Evolutionary conservation across 2,797 vertebrate species (phyloP).

Genomic region (Arnoldichthys spilopterus): DNA sequence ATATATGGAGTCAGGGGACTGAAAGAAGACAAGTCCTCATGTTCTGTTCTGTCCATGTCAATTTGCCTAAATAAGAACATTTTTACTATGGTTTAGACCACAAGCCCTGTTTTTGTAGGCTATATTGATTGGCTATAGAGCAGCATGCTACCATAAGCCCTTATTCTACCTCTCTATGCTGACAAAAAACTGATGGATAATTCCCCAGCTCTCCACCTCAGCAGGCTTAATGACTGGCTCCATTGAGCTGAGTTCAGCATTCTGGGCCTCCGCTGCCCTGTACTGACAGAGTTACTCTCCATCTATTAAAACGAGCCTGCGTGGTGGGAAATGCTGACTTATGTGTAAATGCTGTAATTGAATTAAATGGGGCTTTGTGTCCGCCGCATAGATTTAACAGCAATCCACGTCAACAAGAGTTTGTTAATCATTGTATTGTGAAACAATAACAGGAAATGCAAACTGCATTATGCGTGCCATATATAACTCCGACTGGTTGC

Average conservation of each 20-base stretch:
- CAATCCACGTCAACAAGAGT: slow-evolving; percentile 50
- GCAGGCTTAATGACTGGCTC: slow-evolving; percentile 57
- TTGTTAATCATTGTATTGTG: slow-evolving; percentile 68
- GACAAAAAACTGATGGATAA: slow-evolving; percentile 54
- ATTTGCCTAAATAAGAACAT: not conserved
- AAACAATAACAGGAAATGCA: slow-evolving; percentile 47
- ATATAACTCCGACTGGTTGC: not conserved
- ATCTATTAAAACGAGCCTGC: slow-evolving; percentile 64
- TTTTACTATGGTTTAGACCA: slow-evolving; percentile 4
- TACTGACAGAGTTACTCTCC: slow-evolving; percentile 68
- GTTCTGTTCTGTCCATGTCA: not conserved
- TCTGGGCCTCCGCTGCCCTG: slow-evolving; percentile 69
- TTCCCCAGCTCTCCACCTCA: slow-evolving; percentile 54
- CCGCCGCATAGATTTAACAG: slow-evolving; percentile 65
- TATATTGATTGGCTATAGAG: slow-evolving; percentile 53
- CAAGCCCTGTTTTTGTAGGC: slow-evolving; percentile 57
- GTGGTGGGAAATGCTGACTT: slow-evolving; percentile 77
- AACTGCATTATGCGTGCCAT: slow-evolving; percentile 11
- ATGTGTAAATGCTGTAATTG: slow-evolving; percentile 71
- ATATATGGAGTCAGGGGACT: not conserved
- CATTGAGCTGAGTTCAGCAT: slow-evolving; percentile 74
- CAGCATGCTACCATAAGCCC: slow-evolving; percentile 51
- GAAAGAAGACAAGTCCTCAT: not conserved
- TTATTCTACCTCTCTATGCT: slow-evolving; percentile 57
- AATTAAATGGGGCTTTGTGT: slow-evolving; percentile 68